Base-by-base conservation (phyloP, 2,113 vertebrate species). In the Emydocephalus ijimae region DNA sequence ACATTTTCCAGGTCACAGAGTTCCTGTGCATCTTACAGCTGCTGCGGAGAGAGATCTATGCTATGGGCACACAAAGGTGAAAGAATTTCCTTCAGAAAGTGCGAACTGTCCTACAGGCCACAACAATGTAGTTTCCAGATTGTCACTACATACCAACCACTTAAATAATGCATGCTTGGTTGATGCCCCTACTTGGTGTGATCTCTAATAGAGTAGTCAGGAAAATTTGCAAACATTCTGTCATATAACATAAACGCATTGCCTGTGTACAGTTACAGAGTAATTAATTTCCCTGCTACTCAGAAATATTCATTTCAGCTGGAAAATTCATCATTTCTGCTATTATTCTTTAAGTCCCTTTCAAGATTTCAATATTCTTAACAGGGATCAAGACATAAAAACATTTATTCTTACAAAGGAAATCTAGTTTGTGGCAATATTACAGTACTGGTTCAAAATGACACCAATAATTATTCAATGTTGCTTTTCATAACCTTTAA, bases 1-100 rank as follows among this genome's bases (percentile, higher is more conserved):
- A 97, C 96, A 98, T 98, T 98, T 98, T 98, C 98, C 98, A 98
- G 98, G 98, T 98, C 98, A 98, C 85, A 69, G 98, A 98, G 96
- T 97, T 98, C 97, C 96, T 97, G 97, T 97, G 94, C 97, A 97
- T 97, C 97, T 96, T 98, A 97, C 97, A 98, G 97, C 98, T 98
- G 97, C 97, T 95, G 96, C 91, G 95, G 97, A 95, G 96, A 97
- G 94, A 97, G 97, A 98, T 97, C 96, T 87, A n/a, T 97, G 96
- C 97, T 98, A 94, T 97, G 97, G 97, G 97, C 97, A 95, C 95
- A 98, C 96, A 98, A 97, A 98, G 98, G 98, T 98, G 98, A 98
- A 98, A 98, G 96, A 98, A 98, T 98, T 98, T 97, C 96, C 97
- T 97, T 97, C 97, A 96, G 96, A 98, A 98, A 97, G 97, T 98